A percentile compares a stretch with the other conserved stretches of the same genome.
Evolutionary conservation across 2,888 invertebrate species (phyloP).

Genomic region (Amiota communis): DNA sequence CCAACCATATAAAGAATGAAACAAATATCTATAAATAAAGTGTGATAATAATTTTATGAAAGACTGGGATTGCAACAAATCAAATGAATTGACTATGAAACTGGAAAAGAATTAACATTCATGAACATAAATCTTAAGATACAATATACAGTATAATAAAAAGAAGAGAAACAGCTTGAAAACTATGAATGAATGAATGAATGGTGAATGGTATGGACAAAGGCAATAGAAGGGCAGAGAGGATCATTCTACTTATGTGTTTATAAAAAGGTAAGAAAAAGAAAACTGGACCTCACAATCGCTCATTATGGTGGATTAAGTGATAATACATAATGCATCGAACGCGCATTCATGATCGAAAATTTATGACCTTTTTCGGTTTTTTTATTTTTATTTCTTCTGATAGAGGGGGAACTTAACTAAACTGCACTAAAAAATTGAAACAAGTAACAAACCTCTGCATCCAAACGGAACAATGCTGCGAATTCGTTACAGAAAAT

Average conservation of each 20-base stretch:
- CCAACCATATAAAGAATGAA: background rate
- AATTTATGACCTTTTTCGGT: slow-evolving; percentile 14
- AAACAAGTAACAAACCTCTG: slow-evolving; percentile 18
- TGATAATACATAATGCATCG: slow-evolving; percentile 50
- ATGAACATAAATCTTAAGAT: slow-evolving; percentile 59
- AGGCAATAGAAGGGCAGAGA: background rate
- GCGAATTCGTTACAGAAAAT: slow-evolving; percentile 27
- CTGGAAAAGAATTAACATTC: slow-evolving; percentile 63
- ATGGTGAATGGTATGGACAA: slow-evolving; percentile 15
- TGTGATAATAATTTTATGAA: slow-evolving; percentile 68
- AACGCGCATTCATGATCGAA: slow-evolving; percentile 31
- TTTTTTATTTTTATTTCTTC: background rate
- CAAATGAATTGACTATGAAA: slow-evolving; percentile 49
- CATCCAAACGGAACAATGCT: background rate
- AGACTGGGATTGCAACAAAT: slow-evolving; percentile 36
- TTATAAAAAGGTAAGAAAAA: background rate
- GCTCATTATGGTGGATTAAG: slow-evolving; percentile 54
- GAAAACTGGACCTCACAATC: slow-evolving; percentile 57
- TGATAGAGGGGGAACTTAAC: background rate
- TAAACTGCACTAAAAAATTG: background rate
- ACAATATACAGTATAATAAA: too few species aligned
- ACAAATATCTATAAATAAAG: slow-evolving; percentile 51
- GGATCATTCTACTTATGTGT: background rate
- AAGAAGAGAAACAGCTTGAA: slow-evolving; percentile 22
- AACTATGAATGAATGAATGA: background rate